Base-by-base conservation (phyloP, 2,113 vertebrate genomes). In the Rhea americana region DNA sequence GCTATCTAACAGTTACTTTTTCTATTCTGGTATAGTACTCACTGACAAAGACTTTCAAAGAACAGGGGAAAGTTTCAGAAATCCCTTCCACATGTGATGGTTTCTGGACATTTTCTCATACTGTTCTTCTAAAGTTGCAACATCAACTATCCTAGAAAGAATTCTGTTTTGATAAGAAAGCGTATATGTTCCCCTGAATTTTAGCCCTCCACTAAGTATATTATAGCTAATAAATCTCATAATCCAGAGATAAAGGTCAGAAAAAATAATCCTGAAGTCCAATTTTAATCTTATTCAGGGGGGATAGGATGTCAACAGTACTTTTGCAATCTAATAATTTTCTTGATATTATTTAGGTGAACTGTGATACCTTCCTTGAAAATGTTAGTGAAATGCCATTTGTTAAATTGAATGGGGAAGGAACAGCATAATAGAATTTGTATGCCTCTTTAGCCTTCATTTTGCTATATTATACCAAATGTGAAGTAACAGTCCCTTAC, bases 181-280 rank as follows among this genome's bases (percentile, higher is more conserved):
- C 5, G 1, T 88, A 4, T 84, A 30, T 82, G 32, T 68, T 80
- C 82, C 51, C 18, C 39, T 72, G 80, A 93, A 93, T 85, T 91
- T 24, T 13, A 82, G 62, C 32, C 24, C 12, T 85, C 59, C 39
- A 8, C 67, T 90, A 89, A 90, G 91, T 91, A 70, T 91, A 67
- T 94, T 95, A 76, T 63, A 72, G 85, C 43, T 92, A 95, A 84
- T 91, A 93, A 95, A 90, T 94, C 93, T 91, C 56, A 81, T 95
- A 83, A 92, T 95, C 93, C 85, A 86, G 91, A 88, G 65, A 75
- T 88, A 91, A 94, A 93, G 90, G 87, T 89, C 79, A 96, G 67
- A 65, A 93, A 66, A 91, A 83, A 87, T 35, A 92, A 92, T 91
- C 72, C 80, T 90, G 4, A 83, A 87, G 72, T 93, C 73, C 39